These are phyloP conservation scores for Tetraneura akinire DNA, from an alignment of 1,140 invertebrate genomes.

Conservation along the genomic window DNA sequence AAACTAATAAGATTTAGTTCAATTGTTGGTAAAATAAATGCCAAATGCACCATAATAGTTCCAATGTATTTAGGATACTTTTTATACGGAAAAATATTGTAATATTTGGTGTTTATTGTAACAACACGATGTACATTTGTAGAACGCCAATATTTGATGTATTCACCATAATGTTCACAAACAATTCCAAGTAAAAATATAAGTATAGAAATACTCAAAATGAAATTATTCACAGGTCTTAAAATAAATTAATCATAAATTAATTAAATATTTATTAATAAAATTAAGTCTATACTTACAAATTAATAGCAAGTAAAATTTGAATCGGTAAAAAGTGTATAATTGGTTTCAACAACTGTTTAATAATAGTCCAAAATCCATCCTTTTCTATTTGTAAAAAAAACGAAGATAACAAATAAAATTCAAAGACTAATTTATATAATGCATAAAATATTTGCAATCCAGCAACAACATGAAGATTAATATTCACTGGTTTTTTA, in stretches of 20 bases:
- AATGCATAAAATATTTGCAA: conserved; percentile 13
- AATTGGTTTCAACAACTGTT: conserved; percentile 22
- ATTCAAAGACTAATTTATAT: conserved; percentile 31
- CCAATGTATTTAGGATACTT: conserved; percentile 25
- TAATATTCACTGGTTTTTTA: conserved; percentile 11
- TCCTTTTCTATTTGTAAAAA: conserved; percentile 45
- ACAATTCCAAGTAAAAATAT: background rate
- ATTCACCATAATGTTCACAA: conserved; percentile 4
- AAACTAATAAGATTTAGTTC: conserved; percentile 12
- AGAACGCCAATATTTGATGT: conserved; percentile 2
- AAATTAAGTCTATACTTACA: conserved; percentile 24
- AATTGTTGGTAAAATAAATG: background rate
- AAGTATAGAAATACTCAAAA: conserved; percentile 20
- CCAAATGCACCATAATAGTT: conserved; percentile 16
- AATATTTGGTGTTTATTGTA: too few species aligned
- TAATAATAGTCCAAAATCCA: conserved; percentile 28
- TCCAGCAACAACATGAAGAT: conserved; percentile 35
- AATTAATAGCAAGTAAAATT: conserved; percentile 6
- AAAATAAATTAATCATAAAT: background rate
- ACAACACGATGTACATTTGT: background rate
- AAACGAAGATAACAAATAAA: conserved; percentile 4
- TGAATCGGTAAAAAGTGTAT: conserved; percentile 38
- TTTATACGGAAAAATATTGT: background rate
- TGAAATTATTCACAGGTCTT: conserved; percentile 21
- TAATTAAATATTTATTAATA: background rate